Evolutionary conservation across 64 coral and sea anemone genomes (phyloP).

Genomic region (Pachyseris speciosa): DNA sequence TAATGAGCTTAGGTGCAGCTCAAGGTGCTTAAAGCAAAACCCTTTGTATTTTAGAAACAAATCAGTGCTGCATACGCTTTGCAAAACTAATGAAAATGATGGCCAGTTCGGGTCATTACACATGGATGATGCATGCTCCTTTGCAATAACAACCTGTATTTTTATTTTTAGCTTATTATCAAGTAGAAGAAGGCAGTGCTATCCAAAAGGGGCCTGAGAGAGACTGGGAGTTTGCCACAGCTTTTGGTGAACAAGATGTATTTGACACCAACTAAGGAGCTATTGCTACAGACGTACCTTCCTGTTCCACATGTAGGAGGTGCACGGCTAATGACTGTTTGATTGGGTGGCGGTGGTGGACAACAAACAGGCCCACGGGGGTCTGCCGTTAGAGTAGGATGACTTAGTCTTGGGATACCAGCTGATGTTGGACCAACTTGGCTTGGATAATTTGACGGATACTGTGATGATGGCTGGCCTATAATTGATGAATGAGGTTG

Average conservation of each 20-base stretch:
- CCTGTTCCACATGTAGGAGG: conserved; percentile 68
- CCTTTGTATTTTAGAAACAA: too few species aligned
- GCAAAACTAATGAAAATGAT: too few species aligned
- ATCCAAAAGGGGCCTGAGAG: background rate
- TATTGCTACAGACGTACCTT: conserved; percentile 65
- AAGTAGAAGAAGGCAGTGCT: too few species aligned
- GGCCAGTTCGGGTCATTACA: too few species aligned
- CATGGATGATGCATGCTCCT: too few species aligned
- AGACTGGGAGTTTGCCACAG: too few species aligned
- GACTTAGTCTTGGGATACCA: conserved; percentile 76
- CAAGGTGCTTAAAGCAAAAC: too few species aligned
- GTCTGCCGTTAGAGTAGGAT: conserved; percentile 84
- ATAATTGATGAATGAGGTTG: conserved; percentile 77
- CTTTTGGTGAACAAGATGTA: too few species aligned
- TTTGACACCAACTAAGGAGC: background rate
- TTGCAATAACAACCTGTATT: too few species aligned
- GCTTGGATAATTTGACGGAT: conserved; percentile 78
- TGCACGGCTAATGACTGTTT: conserved; percentile 74
- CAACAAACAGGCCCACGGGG: conserved; percentile 79
- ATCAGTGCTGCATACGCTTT: too few species aligned
- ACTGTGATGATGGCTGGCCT: conserved; percentile 66
- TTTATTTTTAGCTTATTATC: too few species aligned
- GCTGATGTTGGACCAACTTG: conserved; percentile 75
- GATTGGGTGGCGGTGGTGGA: conserved; percentile 90
- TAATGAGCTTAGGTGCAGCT: too few species aligned